phyloP scores from a whole-genome alignment of 2,797 vertebrate genomes.

The Dallia pectoralis region DNA sequence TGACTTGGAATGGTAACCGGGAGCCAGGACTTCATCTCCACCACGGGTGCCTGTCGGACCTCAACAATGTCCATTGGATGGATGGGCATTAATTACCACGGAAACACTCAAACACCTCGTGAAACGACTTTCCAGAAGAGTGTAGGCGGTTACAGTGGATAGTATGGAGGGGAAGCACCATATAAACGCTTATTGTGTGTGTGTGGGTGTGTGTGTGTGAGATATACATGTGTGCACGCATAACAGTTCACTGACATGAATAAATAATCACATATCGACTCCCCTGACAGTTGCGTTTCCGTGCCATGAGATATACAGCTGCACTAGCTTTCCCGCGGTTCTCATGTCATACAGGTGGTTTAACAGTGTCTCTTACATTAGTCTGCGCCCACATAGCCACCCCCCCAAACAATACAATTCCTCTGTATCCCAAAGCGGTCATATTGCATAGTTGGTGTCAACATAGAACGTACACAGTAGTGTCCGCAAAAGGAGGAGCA shows the following conservation, averaged over 20 bases:
- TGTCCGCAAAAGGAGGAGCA: neutral
- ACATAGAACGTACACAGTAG: neutral
- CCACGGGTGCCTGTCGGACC: too few relatives aligned
- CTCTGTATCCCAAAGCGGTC: slow-evolving; percentile 29
- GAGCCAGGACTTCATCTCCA: too few relatives aligned
- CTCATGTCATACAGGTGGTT: slow-evolving; percentile 28
- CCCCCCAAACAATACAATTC: slow-evolving; percentile 41
- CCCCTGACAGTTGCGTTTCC: slow-evolving; percentile 11
- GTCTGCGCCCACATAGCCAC: slow-evolving; percentile 37
- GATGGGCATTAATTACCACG: too few relatives aligned
- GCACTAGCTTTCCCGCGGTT: slow-evolving; percentile 12
- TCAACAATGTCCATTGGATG: too few relatives aligned
- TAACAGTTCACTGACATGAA: neutral
- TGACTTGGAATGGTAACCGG: too few relatives aligned
- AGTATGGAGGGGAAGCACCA: too few relatives aligned
- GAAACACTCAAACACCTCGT: too few relatives aligned
- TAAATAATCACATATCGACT: slow-evolving; percentile 17
- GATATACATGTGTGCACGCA: neutral
- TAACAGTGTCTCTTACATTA: slow-evolving; percentile 23
- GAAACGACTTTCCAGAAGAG: too few relatives aligned
- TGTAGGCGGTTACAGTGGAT: too few relatives aligned
- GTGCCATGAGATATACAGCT: slow-evolving; percentile 40
- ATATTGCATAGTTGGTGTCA: neutral
- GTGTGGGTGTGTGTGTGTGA: too few relatives aligned
- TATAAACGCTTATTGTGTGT: too few relatives aligned